Evolutionary conservation across 53 echinoderm and acorn worm species (phyloP), one percentile per base, ranked within the genome.

Genomic region (Apostichopus leukothele): DNA sequence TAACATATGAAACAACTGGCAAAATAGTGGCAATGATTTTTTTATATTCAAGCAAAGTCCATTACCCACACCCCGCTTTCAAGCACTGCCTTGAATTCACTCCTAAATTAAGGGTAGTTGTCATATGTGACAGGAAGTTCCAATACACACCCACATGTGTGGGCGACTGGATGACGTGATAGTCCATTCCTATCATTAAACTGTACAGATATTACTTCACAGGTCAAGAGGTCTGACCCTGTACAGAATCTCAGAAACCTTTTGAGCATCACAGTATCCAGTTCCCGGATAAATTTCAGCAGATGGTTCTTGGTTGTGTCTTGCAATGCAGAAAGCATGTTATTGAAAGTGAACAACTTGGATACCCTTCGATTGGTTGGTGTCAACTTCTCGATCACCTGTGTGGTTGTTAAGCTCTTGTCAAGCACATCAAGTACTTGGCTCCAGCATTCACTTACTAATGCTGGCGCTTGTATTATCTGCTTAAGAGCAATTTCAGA

Each of bases 91-190:
- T 87, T 92, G 20, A 92, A 92, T 67, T 92, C 92, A 25, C 79
- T 76, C 16, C 92, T 79, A 86, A 92, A 92, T 63, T 92, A 83
- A 66, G 79, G 86, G 74, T 87, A 92, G 66, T 90, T 83, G 75
- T 87, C 81, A 75, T 76, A 92, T 75, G 27, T 83, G 18, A 74
- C 11, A 19, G 90, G 74, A 6, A 92, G 83, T 54, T 92, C 88
- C 26, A 92, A 63, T 53, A 90, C 67, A 84, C 74, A 89, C 13
- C 87, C 88, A 90, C 90, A 92, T 27, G 90, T 92, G 81, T 87
- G 90, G 73, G 92, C 79, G 10, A 92, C 76, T 81, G 92, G 92
- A 9, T 90, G 73, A 81, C 92, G 74, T 53, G 22, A 54, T 26
- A 92, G 86, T 12, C 73, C 79, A 54, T 51, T 53, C 74, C 73